Base-by-base conservation (phyloP, 2,888 invertebrate genomes). In the Disparrhopalites patrizii region DNA sequence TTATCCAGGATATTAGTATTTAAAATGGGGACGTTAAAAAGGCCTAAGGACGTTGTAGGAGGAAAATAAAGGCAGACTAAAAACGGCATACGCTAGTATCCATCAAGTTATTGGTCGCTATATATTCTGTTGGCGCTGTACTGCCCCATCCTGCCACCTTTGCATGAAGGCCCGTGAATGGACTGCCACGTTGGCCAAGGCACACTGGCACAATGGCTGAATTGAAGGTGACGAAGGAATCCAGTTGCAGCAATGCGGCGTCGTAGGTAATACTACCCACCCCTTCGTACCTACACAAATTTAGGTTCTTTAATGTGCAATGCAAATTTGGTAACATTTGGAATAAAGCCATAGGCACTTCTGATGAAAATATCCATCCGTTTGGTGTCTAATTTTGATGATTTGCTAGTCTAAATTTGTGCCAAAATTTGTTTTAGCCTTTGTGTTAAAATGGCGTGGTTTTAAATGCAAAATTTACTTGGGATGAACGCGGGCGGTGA, bases 191-290 rank as follows among this genome's bases (percentile, higher is more conserved):
- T 38, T 57, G 57, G 27, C 57, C 57, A 25, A 57, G 27, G 15
- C 57, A 57, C 23, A 57, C 33, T 7, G 57, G 57, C 40, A 38
- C 3, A 38, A 57, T 25, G 4, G 25, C 15, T 20, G 23, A 15
- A 57, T 57, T 38, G 25, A 57, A 57, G 5, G 23, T 57, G 10
- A 57, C 7, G 13, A 15, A 15, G 15, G 38, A 40, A 8, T 23
- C 15, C 15, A 57, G 25, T 38, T 38, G 38, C 10, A 57, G 15
- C 27, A 57, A 40, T 5, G 38, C 57, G n/a, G 38, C 57, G 28
- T 57, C 57, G n/a, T 38, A 57, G 23, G n/a, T n/a, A n/a, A n/a
- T n/a, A n/a, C n/a, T n/a, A n/a, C 40, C 57, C 10, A 38, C 10
- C 13, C 38, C 40, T 25, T 10, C 25, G 2, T 23, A 10, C 20